Evolutionary conservation across 2,113 vertebrate species (phyloP).

Genomic region (Astur gentilis): DNA sequence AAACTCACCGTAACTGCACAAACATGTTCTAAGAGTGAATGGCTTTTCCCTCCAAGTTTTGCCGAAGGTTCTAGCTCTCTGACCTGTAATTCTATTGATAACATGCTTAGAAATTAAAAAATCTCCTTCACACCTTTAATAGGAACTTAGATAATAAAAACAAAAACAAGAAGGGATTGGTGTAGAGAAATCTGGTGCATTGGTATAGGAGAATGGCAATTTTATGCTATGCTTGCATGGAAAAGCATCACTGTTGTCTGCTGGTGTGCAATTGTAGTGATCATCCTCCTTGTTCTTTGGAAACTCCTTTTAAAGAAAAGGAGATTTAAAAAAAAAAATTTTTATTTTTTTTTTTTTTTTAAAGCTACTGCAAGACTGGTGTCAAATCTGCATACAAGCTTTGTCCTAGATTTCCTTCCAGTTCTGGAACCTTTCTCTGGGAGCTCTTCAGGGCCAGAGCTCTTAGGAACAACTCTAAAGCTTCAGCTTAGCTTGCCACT

Average conservation of each 20-base stretch:
- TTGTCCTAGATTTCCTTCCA: neutral
- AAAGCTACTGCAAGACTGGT: neutral
- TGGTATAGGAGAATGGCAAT: neutral
- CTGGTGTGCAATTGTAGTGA: neutral
- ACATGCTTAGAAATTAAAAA: neutral
- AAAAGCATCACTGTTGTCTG: neutral
- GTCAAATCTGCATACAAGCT: neutral
- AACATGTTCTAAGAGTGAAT: neutral
- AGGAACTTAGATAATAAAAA: neutral
- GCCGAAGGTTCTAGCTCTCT: neutral
- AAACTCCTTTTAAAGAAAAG: neutral
- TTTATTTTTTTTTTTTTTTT: neutral
- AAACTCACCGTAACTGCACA: neutral
- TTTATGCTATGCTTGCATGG: neutral
- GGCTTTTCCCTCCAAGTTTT: neutral
- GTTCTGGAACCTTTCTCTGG: neutral
- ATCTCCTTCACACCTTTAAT: neutral
- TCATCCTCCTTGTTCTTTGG: neutral
- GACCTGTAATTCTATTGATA: neutral
- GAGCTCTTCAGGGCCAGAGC: neutral
- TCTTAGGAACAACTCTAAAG: neutral
- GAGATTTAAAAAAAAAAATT: neutral
- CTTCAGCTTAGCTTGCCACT: neutral
- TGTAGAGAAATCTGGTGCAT: neutral
- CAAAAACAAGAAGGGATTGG: neutral